Evolutionary conservation across 1,140 invertebrate genomes (phyloP), one percentile per base, ranked within the genome.

Genomic region (Euura lappo): DNA sequence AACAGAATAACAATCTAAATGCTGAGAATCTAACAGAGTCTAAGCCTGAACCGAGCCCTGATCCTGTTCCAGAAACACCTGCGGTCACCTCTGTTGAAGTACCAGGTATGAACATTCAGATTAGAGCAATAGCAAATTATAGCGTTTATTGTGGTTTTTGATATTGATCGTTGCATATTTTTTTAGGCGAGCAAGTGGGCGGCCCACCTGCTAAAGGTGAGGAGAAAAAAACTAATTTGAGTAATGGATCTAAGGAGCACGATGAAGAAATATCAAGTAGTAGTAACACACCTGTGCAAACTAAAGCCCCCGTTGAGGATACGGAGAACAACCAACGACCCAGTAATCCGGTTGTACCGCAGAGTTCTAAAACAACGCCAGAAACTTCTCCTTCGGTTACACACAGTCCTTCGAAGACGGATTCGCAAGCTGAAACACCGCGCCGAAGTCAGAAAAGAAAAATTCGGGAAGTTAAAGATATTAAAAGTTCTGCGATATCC

Each of bases 401-500:
- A 2, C 51, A 65, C n/a, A 71, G 69, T 8, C 28, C 70, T 0
- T 47, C 76, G 2, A 86, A 81, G 79, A 66, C 75, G 6, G 85
- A 86, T n/a, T 77, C 72, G 68, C 78, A 79, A 71, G 74, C 78
- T 11, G 65, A 47, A 74, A 85, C 69, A 51, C 79, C 79, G 13
- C 77, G 74, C 44, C 79, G 83, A 68, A 76, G 77, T 42, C 82
- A 77, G 45, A 88, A 88, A 69, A 81, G 87, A 77, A 89, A 88
- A 78, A 80, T 84, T 3, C 84, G 85, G 72, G 87, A 88, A 72
- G 43, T 81, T 2, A 84, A 87, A 45, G 87, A 88, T 71, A 79
- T 82, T n/a, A 86, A 85, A 65, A 77, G 75, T 13, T 28, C 47
- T n/a, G 67, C 75, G 2, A 8, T 60, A 60, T 2, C 51, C 51